Percentiles rank a stretch among this genome's conserved stretches.
Evolutionary conservation across 2,113 vertebrate species (phyloP).

Genomic region (Chroicocephalus ridibundus): DNA sequence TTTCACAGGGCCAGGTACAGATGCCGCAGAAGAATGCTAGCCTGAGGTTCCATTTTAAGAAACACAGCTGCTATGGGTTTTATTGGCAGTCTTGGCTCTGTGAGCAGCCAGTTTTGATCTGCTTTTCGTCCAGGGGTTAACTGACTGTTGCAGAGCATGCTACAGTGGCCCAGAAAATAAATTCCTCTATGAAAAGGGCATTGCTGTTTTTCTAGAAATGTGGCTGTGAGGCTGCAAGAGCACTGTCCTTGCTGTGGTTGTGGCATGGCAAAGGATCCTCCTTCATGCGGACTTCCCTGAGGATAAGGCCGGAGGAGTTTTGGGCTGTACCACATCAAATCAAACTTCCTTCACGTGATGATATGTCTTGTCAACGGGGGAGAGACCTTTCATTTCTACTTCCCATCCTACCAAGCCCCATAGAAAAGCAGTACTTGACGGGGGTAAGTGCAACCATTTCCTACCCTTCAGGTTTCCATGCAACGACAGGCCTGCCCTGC

Average conservation of each 20-base stretch:
- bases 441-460: not conserved
- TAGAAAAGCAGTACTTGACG: not conserved
- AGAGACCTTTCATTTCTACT: not conserved
- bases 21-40: not conserved
- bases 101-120: not conserved
- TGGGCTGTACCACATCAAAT: not conserved
- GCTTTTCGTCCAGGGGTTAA: not conserved
- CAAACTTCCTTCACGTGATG: not conserved
- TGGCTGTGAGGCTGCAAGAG: rapidly evolving
- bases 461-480: not conserved
- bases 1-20: not conserved
- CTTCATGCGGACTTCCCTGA: not conserved
- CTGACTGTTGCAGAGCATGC: not conserved
- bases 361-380: not conserved
- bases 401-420: not conserved
- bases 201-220: not conserved
- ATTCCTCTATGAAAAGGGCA: not conserved
- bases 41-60: not conserved
- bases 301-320: not conserved
- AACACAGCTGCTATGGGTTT: not conserved
- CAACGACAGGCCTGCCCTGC: not conserved
- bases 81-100: not conserved
- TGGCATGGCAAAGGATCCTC: not conserved
- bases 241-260: not conserved
- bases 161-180: not conserved